Evolutionary conservation across 2,113 vertebrate species (phyloP).

Genomic region (Mastomys coucha): DNA sequence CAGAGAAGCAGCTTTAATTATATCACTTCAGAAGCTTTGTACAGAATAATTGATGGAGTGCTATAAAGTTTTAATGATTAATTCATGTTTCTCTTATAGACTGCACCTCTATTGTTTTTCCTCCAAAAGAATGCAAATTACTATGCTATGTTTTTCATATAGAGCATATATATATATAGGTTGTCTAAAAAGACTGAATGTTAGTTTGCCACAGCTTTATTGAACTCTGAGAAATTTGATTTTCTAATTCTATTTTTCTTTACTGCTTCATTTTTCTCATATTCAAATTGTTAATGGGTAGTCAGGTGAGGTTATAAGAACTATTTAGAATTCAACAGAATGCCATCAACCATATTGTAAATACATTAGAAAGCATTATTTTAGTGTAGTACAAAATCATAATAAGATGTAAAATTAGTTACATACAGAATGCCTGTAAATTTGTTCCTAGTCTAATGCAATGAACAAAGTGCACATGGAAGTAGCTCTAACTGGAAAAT

Average conservation of each 20-base stretch:
- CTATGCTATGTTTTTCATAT: neutral
- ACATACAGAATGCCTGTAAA: neutral
- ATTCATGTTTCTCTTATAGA: neutral
- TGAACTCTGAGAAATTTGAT: neutral
- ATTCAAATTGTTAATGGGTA: neutral
- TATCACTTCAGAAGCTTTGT: neutral
- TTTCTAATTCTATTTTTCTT: neutral
- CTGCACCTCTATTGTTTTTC: neutral
- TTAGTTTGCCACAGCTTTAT: neutral
- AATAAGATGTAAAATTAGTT: conserved; percentile 23
- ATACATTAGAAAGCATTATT: neutral
- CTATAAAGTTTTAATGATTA: neutral
- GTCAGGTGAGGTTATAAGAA: neutral
- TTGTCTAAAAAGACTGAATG: conserved; percentile 13
- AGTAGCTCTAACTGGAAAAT: neutral
- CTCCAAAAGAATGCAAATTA: neutral
- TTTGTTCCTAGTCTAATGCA: neutral
- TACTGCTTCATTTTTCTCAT: neutral
- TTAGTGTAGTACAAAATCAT: neutral
- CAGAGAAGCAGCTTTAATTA: neutral
- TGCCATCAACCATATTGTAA: neutral
- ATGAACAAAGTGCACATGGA: neutral
- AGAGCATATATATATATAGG: neutral
- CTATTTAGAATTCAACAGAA: conserved; percentile 44
- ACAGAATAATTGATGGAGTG: neutral